Base-by-base conservation (phyloP, 2,113 vertebrate genomes). In the Lota lota region DNA sequence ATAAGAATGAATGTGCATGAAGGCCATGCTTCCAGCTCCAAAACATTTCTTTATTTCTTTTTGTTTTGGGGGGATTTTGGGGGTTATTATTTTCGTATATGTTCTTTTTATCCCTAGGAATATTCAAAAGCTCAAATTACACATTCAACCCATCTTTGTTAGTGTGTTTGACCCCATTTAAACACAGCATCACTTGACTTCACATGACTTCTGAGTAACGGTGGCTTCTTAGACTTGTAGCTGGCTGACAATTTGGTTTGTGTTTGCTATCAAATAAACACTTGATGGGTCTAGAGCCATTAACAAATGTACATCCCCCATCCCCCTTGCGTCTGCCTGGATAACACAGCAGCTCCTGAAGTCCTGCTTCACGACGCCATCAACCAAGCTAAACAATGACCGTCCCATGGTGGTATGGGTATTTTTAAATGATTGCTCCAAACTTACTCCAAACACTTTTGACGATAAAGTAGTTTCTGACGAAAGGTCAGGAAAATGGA, bases 131-230 rank as follows among this genome's bases (percentile, higher is more conserved):
- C 83, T 83, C 85, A 85, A 87, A 87, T 87, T 81, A 82, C 82
- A 83, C 82, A 87, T 88, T 87, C 75, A 87, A 80, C 85, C 80
- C 80, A 77, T 88, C 81, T 87, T 86, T 90, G 85, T 88, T 87
- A 86, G 81, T 85, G 82, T 83, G 62, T 81, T 89, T 86, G 90
- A 88, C 83, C 85, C 83, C 81, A 78, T 33, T 85, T 88, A 86
- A 85, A 88, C 76, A 86, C 69, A 78, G 80, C 82, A 64, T 66
- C 83, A 82, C 84, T 85, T 76, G 28, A 4, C 28, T 14, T 81
- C 73, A n/a, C n/a, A n/a, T 86, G 83, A 87, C 81, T 86, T 85
- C 86, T 83, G 82, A 88, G 84, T 80, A 79, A 81, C 80, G 73
- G 33, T 69, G 68, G 74, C 79, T 84, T 83, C 83, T 82, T 83